Base-by-base conservation (phyloP, 2,113 vertebrate genomes). In the Lota lota region DNA sequence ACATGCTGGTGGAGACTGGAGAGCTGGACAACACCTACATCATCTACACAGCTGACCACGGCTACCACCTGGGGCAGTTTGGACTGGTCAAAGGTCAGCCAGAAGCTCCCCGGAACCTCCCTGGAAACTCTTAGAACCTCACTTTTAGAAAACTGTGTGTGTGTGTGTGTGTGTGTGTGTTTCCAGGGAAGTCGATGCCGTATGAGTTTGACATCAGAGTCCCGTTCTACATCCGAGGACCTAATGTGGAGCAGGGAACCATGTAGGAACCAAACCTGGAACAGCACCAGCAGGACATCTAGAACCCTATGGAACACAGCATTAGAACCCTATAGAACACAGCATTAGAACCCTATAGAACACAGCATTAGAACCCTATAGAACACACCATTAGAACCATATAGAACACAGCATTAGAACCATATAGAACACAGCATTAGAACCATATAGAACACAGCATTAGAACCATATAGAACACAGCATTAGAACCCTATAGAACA, bases 141-240 rank as follows among this genome's bases (percentile, higher is more conserved):
- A 10, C 12, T 47, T 33, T 33, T 33, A 4, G 4, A 33, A 33
- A 33, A 33, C 4, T 4, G 40, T 47, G 40, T 47, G 40, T 47
- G 40, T 47, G 40, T 47, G 40, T 47, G 40, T 47, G 40, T 47
- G 40, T 56, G 57, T 22, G 24, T 68, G 56, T 67, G 54, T 54
- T 22, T 65, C 10, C 69, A 88, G 87, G 87, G 22, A 98, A 98
- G 88, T 99, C 97, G 36, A 98, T 99, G 96, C 97, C 97, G 0
- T 99, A 99, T 0, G 97, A 99, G 87, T 98, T 99, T 14, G 97
- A 99, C 89, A 97, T 98, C 91, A 85, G 97, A 86, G 97, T 98
- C 66, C 97, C 97, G 0, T 99, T 99, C 87, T 99, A 94, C 60
- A 88, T 98, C 74, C 87, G 96, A 79, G 97, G 97, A 73, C 97